Conservation (phyloP, 1,140 invertebrate genomes). For the Ruditapes philippinarum region DNA sequence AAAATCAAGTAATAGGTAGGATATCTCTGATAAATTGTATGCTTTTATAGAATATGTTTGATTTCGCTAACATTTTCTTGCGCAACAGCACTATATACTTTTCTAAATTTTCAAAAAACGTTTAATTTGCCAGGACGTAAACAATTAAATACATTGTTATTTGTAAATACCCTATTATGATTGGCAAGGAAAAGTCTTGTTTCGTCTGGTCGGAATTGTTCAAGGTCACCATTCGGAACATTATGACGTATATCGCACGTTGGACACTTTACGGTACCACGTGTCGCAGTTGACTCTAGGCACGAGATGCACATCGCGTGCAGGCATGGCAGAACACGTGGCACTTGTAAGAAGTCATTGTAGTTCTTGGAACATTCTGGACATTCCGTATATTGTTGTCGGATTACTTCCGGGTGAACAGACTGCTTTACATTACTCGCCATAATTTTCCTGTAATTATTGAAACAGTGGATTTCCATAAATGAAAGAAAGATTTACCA, state of each 20-base stretch:
- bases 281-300: constrained; percentile 56
- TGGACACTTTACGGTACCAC: constrained; percentile 60
- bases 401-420: constrained; percentile 26
- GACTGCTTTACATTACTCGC: background rate
- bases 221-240: constrained; percentile 57
- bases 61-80: no score
- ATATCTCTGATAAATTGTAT: no score
- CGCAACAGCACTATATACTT: no score
- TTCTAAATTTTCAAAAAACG: no score
- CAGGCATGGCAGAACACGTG: constrained; percentile 62
- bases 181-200: constrained; percentile 51
- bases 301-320: constrained; percentile 56
- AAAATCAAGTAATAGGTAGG: no score
- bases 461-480: no score
- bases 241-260: constrained; percentile 60
- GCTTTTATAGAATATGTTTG: no score
- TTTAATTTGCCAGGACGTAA: no score
- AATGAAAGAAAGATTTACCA: background rate
- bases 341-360: constrained; percentile 35
- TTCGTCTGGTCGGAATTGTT: constrained; percentile 55
- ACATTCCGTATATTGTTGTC: constrained; percentile 61
- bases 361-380: constrained; percentile 41
- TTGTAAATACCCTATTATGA: constrained; percentile 35
- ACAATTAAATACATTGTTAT: no score
- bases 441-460: background rate